Evolutionary conservation across 2,888 invertebrate genomes (phyloP).

Genomic region (Bedellia somnulentella): DNA sequence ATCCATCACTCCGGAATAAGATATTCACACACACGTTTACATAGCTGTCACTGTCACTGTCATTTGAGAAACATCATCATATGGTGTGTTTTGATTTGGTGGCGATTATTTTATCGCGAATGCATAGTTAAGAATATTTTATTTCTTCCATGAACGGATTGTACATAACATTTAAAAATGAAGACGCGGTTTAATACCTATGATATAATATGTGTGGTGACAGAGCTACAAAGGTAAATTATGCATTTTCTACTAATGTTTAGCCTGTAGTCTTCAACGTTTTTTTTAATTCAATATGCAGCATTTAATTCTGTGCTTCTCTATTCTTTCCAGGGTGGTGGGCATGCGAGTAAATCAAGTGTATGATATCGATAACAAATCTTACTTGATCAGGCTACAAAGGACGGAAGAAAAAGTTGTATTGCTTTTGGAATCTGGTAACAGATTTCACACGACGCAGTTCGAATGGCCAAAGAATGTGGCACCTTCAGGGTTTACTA

Average conservation of each 20-base stretch:
- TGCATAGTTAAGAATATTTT: too few relatives aligned
- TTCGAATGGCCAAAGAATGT: conserved; percentile 99
- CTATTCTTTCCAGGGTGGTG: conserved; percentile 62
- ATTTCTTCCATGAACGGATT: too few relatives aligned
- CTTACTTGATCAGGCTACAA: conserved; percentile 87
- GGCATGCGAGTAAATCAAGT: conserved; percentile 96
- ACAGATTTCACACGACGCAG: conserved; percentile 88
- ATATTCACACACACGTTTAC: too few relatives aligned
- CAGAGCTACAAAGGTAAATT: conserved; percentile 81
- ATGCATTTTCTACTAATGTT: conserved; percentile 14
- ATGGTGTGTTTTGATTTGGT: too few relatives aligned
- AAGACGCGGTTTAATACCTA: conserved; percentile 92
- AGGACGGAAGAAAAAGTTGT: conserved; percentile 86
- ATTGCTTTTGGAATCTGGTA: conserved; percentile 91
- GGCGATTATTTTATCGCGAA: too few relatives aligned
- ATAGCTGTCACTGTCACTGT: too few relatives aligned
- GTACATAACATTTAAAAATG: conserved; percentile 65
- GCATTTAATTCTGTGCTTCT: conserved; percentile 3
- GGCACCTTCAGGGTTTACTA: conserved; percentile 93
- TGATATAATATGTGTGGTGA: conserved; percentile 87
- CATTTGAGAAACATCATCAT: too few relatives aligned
- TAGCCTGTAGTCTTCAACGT: conserved; percentile 6
- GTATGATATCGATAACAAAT: conserved; percentile 96
- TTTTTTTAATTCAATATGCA: not conserved
- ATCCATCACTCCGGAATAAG: too few relatives aligned